Evolutionary conservation across 2,113 vertebrate species (phyloP).

Genomic region (Vimba vimba): DNA sequence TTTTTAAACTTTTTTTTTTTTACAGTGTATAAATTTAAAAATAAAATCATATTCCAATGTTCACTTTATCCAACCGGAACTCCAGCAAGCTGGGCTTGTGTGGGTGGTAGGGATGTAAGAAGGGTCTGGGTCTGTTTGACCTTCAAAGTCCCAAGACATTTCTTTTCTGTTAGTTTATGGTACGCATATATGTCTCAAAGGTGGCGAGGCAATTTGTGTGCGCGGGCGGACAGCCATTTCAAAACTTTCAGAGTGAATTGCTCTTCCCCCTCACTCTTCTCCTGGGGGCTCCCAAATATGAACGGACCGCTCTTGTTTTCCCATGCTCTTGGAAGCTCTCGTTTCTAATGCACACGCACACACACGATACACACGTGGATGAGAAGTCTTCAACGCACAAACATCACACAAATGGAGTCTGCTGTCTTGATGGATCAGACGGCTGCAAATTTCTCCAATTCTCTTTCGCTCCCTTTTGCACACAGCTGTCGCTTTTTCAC

Average conservation of each 20-base stretch:
- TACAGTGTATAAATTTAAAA: background rate
- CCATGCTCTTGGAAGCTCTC: slow-evolving; percentile 49
- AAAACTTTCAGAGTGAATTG: slow-evolving; percentile 33
- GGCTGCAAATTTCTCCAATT: slow-evolving; percentile 7
- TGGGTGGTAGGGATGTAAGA: slow-evolving; percentile 46
- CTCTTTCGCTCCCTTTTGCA: slow-evolving; percentile 17
- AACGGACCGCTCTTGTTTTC: slow-evolving; percentile 47
- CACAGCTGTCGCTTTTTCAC: slow-evolving; percentile 49
- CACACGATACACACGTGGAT: slow-evolving; percentile 29
- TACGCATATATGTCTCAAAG: slow-evolving; percentile 50
- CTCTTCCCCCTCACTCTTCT: slow-evolving; percentile 34
- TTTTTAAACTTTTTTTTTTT: no score
- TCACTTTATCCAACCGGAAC: slow-evolving; percentile 5
- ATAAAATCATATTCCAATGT: background rate
- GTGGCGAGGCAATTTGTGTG: slow-evolving; percentile 37
- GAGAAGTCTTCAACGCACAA: background rate
- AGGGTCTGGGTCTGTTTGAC: slow-evolving; percentile 24
- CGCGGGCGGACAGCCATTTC: slow-evolving; percentile 53
- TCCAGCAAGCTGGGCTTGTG: slow-evolving; percentile 32
- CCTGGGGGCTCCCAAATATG: slow-evolving; percentile 34
- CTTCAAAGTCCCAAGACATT: slow-evolving; percentile 35
- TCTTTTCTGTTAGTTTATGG: slow-evolving; percentile 51
- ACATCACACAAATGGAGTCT: slow-evolving; percentile 46
- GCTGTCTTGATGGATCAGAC: slow-evolving; percentile 34
- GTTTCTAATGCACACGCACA: slow-evolving; percentile 41